phyloP scores from a whole-genome alignment of 92 coral and sea anemone species.

The Diadumene lineata region DNA sequence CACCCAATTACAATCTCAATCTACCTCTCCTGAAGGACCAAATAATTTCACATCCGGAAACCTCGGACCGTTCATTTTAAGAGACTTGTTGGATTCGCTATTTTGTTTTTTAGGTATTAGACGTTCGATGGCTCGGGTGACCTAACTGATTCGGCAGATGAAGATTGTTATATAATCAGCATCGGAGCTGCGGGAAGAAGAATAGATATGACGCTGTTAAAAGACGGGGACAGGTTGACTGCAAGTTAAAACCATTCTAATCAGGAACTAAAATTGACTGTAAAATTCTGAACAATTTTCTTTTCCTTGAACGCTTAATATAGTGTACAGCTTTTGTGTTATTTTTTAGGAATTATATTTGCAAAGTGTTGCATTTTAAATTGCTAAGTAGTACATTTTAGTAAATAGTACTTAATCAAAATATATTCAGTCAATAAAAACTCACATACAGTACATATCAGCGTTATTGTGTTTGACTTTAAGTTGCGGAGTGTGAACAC shows the following conservation, averaged over 20 bases:
- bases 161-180: constrained; percentile 34
- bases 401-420: not conserved
- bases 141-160: constrained; percentile 52
- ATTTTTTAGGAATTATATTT: not conserved
- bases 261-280: not conserved
- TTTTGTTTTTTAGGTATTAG: constrained; percentile 76
- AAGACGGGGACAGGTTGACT: constrained; percentile 27
- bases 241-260: constrained; percentile 8
- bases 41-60: not conserved
- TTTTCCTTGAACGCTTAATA: not conserved
- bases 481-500: constrained; percentile 3
- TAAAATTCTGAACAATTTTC: not conserved
- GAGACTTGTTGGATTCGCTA: constrained; percentile 49
- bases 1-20: not conserved
- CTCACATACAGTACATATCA: not conserved
- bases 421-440: constrained; percentile 1
- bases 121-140: constrained; percentile 61
- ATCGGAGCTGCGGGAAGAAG: constrained; percentile 41
- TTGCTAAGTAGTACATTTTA: no score
- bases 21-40: not conserved
- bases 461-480: not conserved
- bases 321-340: not conserved
- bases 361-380: not conserved
- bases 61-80: constrained; percentile 27
- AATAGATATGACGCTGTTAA: constrained; percentile 18